These are phyloP conservation scores for Ciconia stormi DNA, from an alignment of 2,113 vertebrate species.

Conservation along the genomic window DNA sequence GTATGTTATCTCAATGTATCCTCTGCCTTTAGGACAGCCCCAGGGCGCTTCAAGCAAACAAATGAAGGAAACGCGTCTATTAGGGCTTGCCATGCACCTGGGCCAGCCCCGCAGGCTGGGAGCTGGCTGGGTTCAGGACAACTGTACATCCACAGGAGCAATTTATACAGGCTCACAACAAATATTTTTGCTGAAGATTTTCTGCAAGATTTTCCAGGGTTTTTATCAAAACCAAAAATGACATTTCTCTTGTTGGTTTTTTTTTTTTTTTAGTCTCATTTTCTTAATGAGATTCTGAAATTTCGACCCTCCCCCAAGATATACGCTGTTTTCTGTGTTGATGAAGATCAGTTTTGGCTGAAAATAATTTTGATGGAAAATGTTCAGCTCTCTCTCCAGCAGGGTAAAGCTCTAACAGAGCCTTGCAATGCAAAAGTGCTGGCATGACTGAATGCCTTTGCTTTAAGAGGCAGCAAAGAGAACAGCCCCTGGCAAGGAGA, in stretches of 20 bases:
- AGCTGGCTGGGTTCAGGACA: neutral
- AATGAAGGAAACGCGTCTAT: neutral
- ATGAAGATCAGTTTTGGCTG: slow-evolving; percentile 22
- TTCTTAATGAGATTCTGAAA: neutral
- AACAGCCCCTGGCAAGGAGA: neutral
- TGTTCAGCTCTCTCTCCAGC: slow-evolving; percentile 1
- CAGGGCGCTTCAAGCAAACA: neutral
- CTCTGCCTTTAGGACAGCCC: slow-evolving; percentile 27
- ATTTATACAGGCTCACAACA: neutral
- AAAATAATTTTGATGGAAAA: neutral
- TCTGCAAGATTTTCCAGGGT: neutral
- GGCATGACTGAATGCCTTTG: neutral
- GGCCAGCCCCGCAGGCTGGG: neutral
- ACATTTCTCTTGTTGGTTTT: neutral
- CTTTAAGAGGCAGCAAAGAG: neutral
- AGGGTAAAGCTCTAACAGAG: neutral
- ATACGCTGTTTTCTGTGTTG: neutral
- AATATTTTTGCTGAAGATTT: neutral
- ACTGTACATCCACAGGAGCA: neutral
- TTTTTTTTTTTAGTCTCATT: neutral
- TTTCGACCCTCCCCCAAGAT: neutral
- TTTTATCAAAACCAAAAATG: neutral
- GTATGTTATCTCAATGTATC: neutral
- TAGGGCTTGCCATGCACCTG: neutral
- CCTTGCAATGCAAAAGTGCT: neutral